Base-by-base conservation (phyloP, 2,797 vertebrate genomes). In the Epinephelus malabaricus region DNA sequence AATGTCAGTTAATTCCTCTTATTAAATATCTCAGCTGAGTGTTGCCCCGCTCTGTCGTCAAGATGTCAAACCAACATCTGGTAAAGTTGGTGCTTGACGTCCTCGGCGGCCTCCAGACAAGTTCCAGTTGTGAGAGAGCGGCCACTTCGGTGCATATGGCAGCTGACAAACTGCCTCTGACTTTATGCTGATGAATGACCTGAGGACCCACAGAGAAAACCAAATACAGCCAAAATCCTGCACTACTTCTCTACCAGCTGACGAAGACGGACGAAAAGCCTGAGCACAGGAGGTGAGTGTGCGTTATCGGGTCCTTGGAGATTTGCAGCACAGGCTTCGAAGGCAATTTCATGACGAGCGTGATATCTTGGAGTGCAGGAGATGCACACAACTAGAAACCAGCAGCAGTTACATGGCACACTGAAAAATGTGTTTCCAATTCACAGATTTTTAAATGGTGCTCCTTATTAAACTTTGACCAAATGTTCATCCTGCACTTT, bases 211-310 rank as follows among this genome's bases (percentile, higher is more conserved):
- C 53, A 79, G 79, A 86, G 80, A 60, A 86, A 88, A 82, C 81
- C 83, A 85, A 83, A 88, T 83, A 78, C 82, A 86, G 83, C 70
- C 77, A 85, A 82, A 76, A 81, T 19, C 58, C 19, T 68, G 69
- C 51, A 23, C 59, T 10, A 13, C 73, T 76, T 69, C 72, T 76
- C 67, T 21, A 56, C 71, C 40, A 46, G 63, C 78, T 49, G 54
- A 69, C 60, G 34, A 73, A 83, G 60, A 62, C 1, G 2, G 49
- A 58, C 34, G 69, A 69, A 74, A 69, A 64, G 77, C 53, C 45
- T 11, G 64, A 65, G 53, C 49, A 76, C 53, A 25, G 62, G 56
- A 63, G n/a, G 49, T 51, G 74, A 23, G 45, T 45, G 49, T 53
- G 46, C 61, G 69, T 71, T 68, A 83, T 87, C 78, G 72, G 59